phyloP scores from a whole-genome alignment of 2,113 vertebrate genomes.

The Platycercus adscitus region DNA sequence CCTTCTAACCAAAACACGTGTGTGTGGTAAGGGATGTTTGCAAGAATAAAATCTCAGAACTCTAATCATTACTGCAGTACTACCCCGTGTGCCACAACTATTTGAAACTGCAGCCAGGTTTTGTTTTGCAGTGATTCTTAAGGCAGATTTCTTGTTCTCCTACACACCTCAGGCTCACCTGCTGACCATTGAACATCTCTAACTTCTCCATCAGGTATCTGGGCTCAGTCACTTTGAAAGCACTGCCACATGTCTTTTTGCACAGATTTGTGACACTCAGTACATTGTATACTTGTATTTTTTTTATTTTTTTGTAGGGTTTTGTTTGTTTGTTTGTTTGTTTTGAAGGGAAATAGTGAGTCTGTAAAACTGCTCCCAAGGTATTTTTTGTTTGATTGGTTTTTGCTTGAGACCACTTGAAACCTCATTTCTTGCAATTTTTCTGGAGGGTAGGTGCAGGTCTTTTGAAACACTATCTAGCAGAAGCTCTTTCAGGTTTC shows the following conservation, averaged over 20 bases:
- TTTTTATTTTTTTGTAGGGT: not conserved
- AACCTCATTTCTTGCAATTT: not conserved
- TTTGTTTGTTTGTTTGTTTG: not conserved
- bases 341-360: not conserved
- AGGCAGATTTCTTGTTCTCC: not conserved
- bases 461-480: not conserved
- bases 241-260: not conserved
- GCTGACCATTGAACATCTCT: not conserved
- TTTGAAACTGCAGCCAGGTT: not conserved
- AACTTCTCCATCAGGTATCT: not conserved
- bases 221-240: not conserved
- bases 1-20: not conserved
- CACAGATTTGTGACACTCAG: not conserved
- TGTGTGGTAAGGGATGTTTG: not conserved
- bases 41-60: not conserved
- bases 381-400: not conserved
- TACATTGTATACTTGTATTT: not conserved
- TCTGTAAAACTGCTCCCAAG: not conserved
- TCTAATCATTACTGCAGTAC: not conserved
- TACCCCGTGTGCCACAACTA: not conserved
- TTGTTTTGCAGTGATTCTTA: not conserved
- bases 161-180: rapidly evolving
- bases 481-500: not conserved
- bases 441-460: not conserved
- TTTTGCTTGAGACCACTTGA: not conserved